Percentiles rank a stretch among this genome's conserved stretches.
Evolutionary conservation across 2,888 invertebrate species (phyloP).

Genomic region (Mythimna pallens): DNA sequence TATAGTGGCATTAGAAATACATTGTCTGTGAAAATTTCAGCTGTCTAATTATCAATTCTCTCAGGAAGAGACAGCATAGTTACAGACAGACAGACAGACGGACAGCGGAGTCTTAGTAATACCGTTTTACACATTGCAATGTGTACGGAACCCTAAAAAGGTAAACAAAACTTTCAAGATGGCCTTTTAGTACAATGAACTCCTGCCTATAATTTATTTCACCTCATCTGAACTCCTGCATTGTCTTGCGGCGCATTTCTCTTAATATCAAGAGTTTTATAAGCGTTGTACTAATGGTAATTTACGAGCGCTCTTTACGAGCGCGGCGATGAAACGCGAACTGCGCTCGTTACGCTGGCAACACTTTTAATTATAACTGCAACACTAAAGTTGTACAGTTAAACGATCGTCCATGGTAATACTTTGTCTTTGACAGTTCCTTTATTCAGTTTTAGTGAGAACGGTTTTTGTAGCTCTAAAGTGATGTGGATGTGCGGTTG

Average conservation of each 20-base stretch:
- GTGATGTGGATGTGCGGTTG: neutral
- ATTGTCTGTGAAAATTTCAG: too few species aligned
- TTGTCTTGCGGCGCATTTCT: constrained; percentile 39
- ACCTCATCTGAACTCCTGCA: neutral
- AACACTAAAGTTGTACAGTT: constrained; percentile 36
- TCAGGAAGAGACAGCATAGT: too few species aligned
- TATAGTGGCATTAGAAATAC: too few species aligned
- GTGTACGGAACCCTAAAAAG: neutral
- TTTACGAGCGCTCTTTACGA: constrained; percentile 51
- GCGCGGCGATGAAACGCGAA: constrained; percentile 30
- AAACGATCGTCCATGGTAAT: too few species aligned
- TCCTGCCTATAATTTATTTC: constrained; percentile 24
- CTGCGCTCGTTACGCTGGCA: constrained; percentile 44
- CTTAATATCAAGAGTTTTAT: constrained; percentile 55
- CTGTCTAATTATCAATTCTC: too few species aligned
- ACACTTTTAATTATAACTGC: constrained; percentile 47
- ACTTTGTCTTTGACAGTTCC: neutral
- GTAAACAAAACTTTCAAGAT: neutral
- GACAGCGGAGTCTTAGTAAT: too few species aligned
- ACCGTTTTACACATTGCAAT: too few species aligned
- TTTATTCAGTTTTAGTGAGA: neutral
- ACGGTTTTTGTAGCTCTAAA: neutral
- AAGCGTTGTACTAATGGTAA: constrained; percentile 47
- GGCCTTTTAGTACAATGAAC: neutral
- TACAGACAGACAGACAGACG: too few species aligned